These are phyloP conservation scores for Drosophila arawakana DNA, from an alignment of 1,140 invertebrate species.

Conservation along the genomic window DNA sequence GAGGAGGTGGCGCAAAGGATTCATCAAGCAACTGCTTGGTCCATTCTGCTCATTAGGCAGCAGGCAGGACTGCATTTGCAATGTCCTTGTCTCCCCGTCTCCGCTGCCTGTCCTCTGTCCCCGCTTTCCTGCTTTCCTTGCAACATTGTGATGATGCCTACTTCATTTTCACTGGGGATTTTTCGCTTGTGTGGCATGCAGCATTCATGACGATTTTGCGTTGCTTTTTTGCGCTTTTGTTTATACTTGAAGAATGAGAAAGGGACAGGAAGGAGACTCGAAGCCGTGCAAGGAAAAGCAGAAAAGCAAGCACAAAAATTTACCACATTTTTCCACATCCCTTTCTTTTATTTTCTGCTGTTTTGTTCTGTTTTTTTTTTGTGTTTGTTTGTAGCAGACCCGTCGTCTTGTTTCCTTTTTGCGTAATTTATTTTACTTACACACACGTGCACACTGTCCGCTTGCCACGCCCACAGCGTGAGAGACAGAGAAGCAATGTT, in stretches of 20 bases:
- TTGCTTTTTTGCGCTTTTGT: constrained; percentile 62
- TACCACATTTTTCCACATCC: constrained; percentile 17
- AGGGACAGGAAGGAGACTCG: background rate
- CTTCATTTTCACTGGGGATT: constrained; percentile 27
- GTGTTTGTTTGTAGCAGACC: background rate
- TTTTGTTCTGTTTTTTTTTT: background rate
- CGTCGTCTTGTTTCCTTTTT: constrained; percentile 49
- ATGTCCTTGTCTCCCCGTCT: constrained; percentile 4
- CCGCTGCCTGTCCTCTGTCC: too few species aligned
- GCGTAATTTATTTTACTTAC: constrained; percentile 59
- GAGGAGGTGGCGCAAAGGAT: background rate
- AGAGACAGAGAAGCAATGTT: background rate
- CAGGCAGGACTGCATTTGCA: background rate
- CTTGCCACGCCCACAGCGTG: constrained; percentile 15
- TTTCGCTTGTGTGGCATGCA: constrained; percentile 12
- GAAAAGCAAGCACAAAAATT: constrained; percentile 9
- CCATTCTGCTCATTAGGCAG: constrained; percentile 52
- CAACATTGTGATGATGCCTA: constrained; percentile 14
- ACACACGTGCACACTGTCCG: constrained; percentile 6
- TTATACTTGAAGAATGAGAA: constrained; percentile 43
- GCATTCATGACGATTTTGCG: constrained; percentile 36
- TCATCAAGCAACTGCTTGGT: background rate
- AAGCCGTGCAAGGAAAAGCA: background rate
- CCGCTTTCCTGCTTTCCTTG: background rate
- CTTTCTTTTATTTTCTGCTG: background rate